Evolutionary conservation across 2,113 vertebrate genomes (phyloP), one percentile per base, ranked within the genome.

Genomic region (Phalacrocorax carbo): DNA sequence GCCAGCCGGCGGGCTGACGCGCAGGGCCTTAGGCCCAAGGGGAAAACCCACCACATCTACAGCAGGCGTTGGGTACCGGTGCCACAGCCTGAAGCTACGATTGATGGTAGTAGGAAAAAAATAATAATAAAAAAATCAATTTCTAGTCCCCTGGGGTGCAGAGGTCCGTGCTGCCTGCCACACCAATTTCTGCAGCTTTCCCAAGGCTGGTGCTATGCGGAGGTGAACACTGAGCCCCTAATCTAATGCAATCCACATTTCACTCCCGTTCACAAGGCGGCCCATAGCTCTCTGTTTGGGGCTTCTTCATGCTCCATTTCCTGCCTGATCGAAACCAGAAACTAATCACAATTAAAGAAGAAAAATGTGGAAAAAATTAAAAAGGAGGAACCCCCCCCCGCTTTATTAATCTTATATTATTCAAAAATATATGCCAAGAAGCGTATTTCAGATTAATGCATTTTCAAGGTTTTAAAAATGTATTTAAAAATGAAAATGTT

Each of bases 241-340:
- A 42, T 2, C 32, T 85, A 97, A 96, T 62, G 51, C 64, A 69
- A 94, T 38, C 86, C 94, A 84, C 7, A 2, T 5, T 91, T 44
- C 76, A 20, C 51, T 93, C 75, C 81, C 1, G 19, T 27, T 95
- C 7, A 1, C 2, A 1, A 83, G 36, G 78, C 70, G 87, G 81
- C 86, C 83, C 49, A 55, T 13, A 83, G 78, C 48, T 55, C 32
- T 75, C 62, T 70, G 34, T 32, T 84, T 48, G 30, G 91, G 72
- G 61, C 51, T 92, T 93, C 88, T 93, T 96, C 93, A 96, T 57
- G 90, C 84, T 94, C 94, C 76, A 55, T 85, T 81, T 97, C 91
- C 95, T 77, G 65, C 62, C 86, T 93, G 83, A 96, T 96, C 88
- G 92, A 96, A 96, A 64, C 92, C 96, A 97, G 95, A 96, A 94